Percentiles rank a stretch among this genome's conserved stretches.
phyloP scores from a whole-genome alignment of 2,797 vertebrate species.

The Prunella strophiata region DNA sequence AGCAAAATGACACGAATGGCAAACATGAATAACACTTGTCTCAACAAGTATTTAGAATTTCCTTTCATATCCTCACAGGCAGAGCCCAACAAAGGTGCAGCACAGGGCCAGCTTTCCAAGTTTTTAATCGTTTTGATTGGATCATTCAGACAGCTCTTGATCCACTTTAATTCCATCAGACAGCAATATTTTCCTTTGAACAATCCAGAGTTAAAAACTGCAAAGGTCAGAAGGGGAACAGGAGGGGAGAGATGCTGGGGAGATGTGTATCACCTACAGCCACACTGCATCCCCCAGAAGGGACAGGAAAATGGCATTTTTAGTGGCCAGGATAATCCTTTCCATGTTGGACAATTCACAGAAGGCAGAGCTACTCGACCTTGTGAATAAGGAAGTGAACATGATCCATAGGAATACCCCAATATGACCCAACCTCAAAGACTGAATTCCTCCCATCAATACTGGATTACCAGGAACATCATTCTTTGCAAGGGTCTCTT shows the following conservation, averaged over 20 bases:
- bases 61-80: background rate
- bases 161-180: background rate
- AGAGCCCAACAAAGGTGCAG: background rate
- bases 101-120: background rate
- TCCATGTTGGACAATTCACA: background rate
- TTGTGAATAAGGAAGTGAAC: background rate
- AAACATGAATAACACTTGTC: conserved; percentile 24
- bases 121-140: background rate
- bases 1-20: conserved; percentile 23
- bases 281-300: background rate
- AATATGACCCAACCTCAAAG: background rate
- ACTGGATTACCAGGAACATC: background rate
- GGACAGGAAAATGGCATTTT: background rate
- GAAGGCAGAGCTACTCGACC: background rate
- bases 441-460: background rate
- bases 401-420: background rate
- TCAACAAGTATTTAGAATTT: conserved; percentile 7
- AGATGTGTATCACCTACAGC: background rate
- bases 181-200: background rate
- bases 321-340: background rate
- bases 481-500: background rate
- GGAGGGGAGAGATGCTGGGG: background rate
- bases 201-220: background rate
- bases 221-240: background rate
- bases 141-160: background rate